Evolutionary conservation across 2,888 invertebrate species (phyloP), one percentile per base, ranked within the genome.

Genomic region (Smittia sp.): DNA sequence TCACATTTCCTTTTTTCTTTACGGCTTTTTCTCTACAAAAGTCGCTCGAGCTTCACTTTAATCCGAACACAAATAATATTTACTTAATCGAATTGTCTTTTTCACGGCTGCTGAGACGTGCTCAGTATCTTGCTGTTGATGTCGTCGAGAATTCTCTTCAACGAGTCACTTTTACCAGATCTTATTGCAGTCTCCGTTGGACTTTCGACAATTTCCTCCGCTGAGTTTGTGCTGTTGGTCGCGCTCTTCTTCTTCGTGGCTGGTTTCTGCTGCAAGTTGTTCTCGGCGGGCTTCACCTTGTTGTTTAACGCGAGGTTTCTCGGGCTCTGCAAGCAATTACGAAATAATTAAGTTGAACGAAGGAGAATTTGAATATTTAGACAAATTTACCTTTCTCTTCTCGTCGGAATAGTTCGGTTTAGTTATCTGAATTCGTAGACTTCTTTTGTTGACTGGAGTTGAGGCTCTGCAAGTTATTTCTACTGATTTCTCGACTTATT

Each of bases 291-390:
- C 22, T 58, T 58, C 1, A 22, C 20, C 18, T 58, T 58, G n/a
- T 18, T 58, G 22, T 58, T 20, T 2, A 46, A 11, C 3, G n/a
- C 15, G 1, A 58, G 58, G 13, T 58, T 58, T 18, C 58, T 7
- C 13, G 58, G 58, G 6, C 20, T 22, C 58, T 58, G 58, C 18
- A 58, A 18, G 92, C 93, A 0, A 92, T 92, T 78, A 91, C 91
- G 80, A 81, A 93, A 1, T 91, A 89, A 81, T 92, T 92, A 82
- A 89, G 90, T 9, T 9, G 11, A 11, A 39, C 39, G 39, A 7
- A 9, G 39, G 11, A 39, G 39, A 39, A 39, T n/a, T 54, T 54
- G 54, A 9, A 39, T 7, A 39, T 39, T n/a, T n/a, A n/a, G n/a
- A n/a, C n/a, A 13, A 9, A 22, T 18, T 58, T 22, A 58, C 58